Base-by-base conservation (phyloP, 2,888 invertebrate species). In the Leptinotarsa tumamoca region DNA sequence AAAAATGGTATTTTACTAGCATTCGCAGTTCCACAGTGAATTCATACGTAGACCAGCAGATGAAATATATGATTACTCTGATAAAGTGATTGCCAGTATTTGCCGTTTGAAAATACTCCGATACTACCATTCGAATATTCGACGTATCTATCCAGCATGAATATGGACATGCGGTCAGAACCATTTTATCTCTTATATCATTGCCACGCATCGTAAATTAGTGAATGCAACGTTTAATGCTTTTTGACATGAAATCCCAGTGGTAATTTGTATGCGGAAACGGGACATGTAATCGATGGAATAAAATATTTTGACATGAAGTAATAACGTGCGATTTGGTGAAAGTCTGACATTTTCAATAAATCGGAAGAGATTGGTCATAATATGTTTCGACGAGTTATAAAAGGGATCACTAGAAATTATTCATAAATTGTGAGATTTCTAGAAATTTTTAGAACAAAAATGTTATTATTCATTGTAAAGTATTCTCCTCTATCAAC, bases 171-270 rank as follows among this genome's bases (percentile, higher is more conserved):
- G 75, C 71, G 77, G 77, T 77, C 63, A 72, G 23, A 68, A 69
- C 75, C 71, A 78, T 75, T 79, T 79, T 78, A 75, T 79, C 79
- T 78, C 78, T 78, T 76, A 75, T 76, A 79, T 78, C 78, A 79
- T 71, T 79, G 78, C 75, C 79, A 78, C 77, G 76, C 72, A 78
- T 50, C 54, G 76, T 76, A 78, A 79, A 78, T 78, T 77, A 71
- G 52, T 73, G 76, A 78, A 79, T 78, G 78, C 69, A 78, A 78
- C 75, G 72, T 79, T 78, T 71, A 79, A 79, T 79, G 76, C 76
- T 70, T 73, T 78, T 79, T 77, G 79, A 76, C 78, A 79, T 71
- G 79, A 76, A 78, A 79, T 54, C 79, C 68, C 71, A 72, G 71
- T 51, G 71, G 74, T 75, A 77, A 79, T 79, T 79, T 77, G 78